Conservation (phyloP, 2,113 vertebrate species). For the Tichodroma muraria region DNA sequence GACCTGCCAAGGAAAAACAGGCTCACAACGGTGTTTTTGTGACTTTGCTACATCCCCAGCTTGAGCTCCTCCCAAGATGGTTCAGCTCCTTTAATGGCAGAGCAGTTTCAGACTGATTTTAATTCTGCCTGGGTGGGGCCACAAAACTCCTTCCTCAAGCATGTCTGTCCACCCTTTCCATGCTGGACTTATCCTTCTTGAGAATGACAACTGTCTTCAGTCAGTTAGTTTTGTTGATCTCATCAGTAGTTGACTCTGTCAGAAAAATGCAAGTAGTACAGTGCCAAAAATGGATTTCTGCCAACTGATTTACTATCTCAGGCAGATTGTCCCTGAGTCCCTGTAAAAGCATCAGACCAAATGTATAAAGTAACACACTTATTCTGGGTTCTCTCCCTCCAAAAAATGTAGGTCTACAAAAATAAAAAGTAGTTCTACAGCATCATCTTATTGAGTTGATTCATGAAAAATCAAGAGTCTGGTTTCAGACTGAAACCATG, state of each 20-base stretch:
- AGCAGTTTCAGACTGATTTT: background rate
- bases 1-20: background rate
- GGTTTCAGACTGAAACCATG: too few species aligned
- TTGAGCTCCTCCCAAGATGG: background rate
- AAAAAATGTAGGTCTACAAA: background rate
- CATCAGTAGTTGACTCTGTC: background rate
- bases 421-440: background rate
- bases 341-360: background rate
- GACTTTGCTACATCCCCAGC: background rate
- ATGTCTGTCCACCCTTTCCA: background rate
- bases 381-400: background rate
- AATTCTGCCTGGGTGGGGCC: background rate
- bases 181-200: background rate
- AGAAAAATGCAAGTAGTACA: background rate
- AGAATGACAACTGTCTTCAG: background rate
- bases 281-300: background rate
- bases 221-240: background rate
- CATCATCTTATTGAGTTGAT: background rate
- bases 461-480: background rate
- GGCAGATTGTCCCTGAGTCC: background rate
- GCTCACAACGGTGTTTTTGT: background rate
- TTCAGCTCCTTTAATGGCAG: background rate
- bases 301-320: background rate
- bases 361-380: background rate
- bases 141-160: background rate